These are phyloP conservation scores for Gopherus evgoodei DNA, from an alignment of 2,113 vertebrate species.

Conservation along the genomic window DNA sequence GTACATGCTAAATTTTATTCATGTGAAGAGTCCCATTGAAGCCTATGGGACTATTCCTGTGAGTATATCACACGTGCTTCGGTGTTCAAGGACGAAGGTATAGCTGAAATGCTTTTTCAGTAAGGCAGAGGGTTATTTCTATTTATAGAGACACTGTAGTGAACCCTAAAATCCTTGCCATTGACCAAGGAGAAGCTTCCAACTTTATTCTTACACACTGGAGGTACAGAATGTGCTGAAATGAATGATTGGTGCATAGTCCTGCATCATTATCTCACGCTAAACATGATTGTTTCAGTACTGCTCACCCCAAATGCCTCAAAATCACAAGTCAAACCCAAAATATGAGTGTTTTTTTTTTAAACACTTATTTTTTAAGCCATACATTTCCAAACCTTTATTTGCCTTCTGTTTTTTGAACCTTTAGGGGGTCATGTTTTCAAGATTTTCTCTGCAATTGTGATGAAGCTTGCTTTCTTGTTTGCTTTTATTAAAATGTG, in stretches of 20 bases:
- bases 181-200: slow-evolving; percentile 35
- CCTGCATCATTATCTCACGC: slow-evolving; percentile 74
- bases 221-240: slow-evolving; percentile 42
- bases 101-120: slow-evolving; percentile 39
- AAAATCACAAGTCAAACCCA: slow-evolving; percentile 57
- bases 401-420: slow-evolving; percentile 8
- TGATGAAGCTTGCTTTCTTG: neutral
- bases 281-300: slow-evolving; percentile 43
- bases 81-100: slow-evolving; percentile 32
- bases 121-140: slow-evolving; percentile 22
- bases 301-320: slow-evolving; percentile 28
- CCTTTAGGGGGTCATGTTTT: neutral
- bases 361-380: no score
- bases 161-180: slow-evolving; percentile 39
- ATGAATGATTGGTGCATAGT: slow-evolving; percentile 56
- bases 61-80: slow-evolving; percentile 10
- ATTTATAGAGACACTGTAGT: slow-evolving; percentile 27
- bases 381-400: slow-evolving; percentile 66
- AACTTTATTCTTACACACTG: neutral
- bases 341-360: neutral
- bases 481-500: neutral
- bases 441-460: neutral
- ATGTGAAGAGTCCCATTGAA: neutral
- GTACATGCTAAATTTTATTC: neutral
- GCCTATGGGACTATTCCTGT: slow-evolving; percentile 32